A percentile compares a stretch with the other conserved stretches of the same genome.
These are phyloP conservation scores for Apodemia mormo DNA, from an alignment of 2,888 invertebrate genomes.

Conservation along the genomic window DNA sequence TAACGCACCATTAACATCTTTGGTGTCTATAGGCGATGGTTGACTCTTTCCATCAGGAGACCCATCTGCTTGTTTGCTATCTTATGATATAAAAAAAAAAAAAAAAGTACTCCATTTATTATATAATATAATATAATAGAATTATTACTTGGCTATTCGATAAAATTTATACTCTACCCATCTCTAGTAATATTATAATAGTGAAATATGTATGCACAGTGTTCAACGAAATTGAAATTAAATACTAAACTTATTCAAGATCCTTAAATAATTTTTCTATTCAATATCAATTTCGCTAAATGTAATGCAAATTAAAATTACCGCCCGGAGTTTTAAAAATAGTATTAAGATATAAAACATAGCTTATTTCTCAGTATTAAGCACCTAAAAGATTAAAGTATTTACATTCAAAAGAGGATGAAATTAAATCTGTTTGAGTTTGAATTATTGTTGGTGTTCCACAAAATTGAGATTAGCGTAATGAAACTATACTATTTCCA, in stretches of 20 bases:
- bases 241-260: background rate
- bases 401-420: conserved; percentile 1
- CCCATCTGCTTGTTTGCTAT: too few species aligned
- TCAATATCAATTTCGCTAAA: background rate
- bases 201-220: too few species aligned
- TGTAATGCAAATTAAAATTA: background rate
- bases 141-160: too few species aligned
- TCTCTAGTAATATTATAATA: too few species aligned
- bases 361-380: background rate
- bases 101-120: too few species aligned
- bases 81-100: too few species aligned
- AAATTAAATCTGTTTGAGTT: conserved; percentile 10
- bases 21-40: too few species aligned
- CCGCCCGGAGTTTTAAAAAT: background rate
- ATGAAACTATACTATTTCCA: background rate
- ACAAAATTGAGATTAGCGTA: background rate
- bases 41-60: too few species aligned
- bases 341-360: background rate
- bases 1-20: too few species aligned
- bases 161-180: too few species aligned
- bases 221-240: background rate
- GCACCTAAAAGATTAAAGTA: conserved; percentile 6
- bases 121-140: too few species aligned
- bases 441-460: background rate
- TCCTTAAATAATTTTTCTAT: background rate